Conservation (phyloP, 2,888 invertebrate species). For the Dicycla oo region DNA sequence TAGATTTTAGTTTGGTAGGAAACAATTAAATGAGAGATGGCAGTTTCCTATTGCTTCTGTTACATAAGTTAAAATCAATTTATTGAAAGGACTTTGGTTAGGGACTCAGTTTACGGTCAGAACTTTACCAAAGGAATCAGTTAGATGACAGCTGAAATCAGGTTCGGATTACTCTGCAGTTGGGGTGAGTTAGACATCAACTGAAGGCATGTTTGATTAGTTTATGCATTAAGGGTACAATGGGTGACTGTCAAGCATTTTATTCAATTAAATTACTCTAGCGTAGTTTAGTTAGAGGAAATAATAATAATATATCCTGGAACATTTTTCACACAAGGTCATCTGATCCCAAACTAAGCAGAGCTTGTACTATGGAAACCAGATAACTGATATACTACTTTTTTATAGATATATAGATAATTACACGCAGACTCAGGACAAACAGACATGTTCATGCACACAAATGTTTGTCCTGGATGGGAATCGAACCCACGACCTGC, state of each 20-base stretch:
- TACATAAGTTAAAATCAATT: conserved; percentile 59
- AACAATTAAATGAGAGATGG: conserved; percentile 72
- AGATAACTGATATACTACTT: too few relatives aligned
- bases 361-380: too few relatives aligned
- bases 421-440: too few relatives aligned
- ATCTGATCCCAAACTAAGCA: too few relatives aligned
- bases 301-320: too few relatives aligned
- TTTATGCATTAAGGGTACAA: background rate
- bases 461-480: too few relatives aligned
- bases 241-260: conserved; percentile 1
- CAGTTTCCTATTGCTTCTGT: conserved; percentile 62
- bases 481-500: too few relatives aligned
- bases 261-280: background rate
- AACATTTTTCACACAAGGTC: too few relatives aligned
- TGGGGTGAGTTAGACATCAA: conserved; percentile 4
- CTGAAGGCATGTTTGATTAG: conserved; percentile 12
- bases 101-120: conserved; percentile 36
- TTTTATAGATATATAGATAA: too few relatives aligned
- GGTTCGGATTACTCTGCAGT: conserved; percentile 11
- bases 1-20: conserved; percentile 71
- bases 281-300: background rate
- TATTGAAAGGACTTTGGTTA: conserved; percentile 43
- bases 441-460: too few relatives aligned
- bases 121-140: conserved; percentile 39
- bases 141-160: conserved; percentile 21